These are phyloP conservation scores for Sericinus montela DNA, from an alignment of 2,888 invertebrate genomes.

Conservation along the genomic window DNA sequence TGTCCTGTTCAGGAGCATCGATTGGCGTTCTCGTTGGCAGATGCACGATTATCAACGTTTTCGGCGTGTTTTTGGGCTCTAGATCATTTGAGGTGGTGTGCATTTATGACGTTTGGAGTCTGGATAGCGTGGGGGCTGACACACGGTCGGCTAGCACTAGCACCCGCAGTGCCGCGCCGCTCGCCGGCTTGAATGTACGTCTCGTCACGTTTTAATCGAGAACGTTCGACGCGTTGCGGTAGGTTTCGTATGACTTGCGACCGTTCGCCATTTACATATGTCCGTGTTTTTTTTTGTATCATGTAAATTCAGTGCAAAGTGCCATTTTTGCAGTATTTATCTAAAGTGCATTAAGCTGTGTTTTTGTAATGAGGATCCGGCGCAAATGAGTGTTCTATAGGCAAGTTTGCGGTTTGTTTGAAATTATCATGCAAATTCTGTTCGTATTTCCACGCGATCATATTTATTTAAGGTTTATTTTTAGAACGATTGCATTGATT, in stretches of 20 bases:
- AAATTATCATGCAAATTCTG: constrained; percentile 8
- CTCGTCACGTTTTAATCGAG: constrained; percentile 26
- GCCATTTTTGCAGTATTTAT: constrained; percentile 23
- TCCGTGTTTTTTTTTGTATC: constrained; percentile 35
- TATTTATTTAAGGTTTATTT: not conserved
- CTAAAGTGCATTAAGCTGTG: constrained; percentile 19
- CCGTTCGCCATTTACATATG: constrained; percentile 37
- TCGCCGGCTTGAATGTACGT: constrained; percentile 57
- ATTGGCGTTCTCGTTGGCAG: constrained; percentile 48
- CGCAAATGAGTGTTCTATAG: constrained; percentile 24
- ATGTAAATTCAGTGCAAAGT: constrained; percentile 23
- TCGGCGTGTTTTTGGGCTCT: constrained; percentile 30
- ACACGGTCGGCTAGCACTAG: constrained; percentile 63
- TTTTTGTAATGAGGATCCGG: constrained; percentile 23
- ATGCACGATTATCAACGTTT: constrained; percentile 28
- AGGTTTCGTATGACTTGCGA: constrained; percentile 46
- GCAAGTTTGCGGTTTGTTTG: constrained; percentile 23
- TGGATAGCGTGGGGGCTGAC: constrained; percentile 42
- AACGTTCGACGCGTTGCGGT: constrained; percentile 57
- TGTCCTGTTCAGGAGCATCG: constrained; percentile 74
- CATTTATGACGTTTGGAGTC: constrained; percentile 53
- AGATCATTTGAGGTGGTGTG: constrained; percentile 32
- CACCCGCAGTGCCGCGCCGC: constrained; percentile 69
- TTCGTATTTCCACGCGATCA: constrained; percentile 15
- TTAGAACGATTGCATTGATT: no score